Base-by-base conservation (phyloP, 2,888 invertebrate species). In the Stenodema calcarata region DNA sequence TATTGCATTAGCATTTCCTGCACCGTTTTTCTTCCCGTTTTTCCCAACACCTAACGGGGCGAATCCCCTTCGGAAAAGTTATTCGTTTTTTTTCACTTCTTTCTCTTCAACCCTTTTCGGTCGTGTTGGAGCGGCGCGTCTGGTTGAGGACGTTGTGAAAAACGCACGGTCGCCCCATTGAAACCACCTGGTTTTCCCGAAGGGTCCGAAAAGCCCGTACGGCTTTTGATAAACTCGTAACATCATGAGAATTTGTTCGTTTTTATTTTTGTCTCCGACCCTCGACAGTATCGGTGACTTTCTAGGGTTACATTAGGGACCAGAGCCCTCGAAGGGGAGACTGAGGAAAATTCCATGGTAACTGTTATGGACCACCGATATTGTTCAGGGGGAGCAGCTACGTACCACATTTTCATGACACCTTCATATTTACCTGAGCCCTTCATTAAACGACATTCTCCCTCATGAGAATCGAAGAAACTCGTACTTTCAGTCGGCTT, bases 1-100 rank as follows among this genome's bases (percentile, higher is more conserved):
- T 78, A 78, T 78, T 78, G 78, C 78, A 78, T 78, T 78, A 78
- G 78, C 78, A 78, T 78, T 78, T 78, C 78, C 44, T 16, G 44
- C 47, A n/a, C 76, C 41, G 42, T n/a, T 44, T 78, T 44, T 42
- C 23, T 27, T 14, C 1, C 27, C 18, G 11, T 4, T 23, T 23
- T 44, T 18, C 27, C 78, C 78, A 7, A 42, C 44, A 44, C 78
- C 23, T 35, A 76, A 9, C 70, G 14, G n/a, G n/a, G 16, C 16
- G 50, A n/a, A 35, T 35, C n/a, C 50, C 50, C n/a, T 16, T n/a
- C 16, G n/a, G 14, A 44, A 44, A 78, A 78, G 78, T 78, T 42
- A 78, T 78, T 78, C 27, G 7, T 23, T 23, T 18, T 12, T 42
- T 76, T 76, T 42, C 18, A n/a, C 41, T 42, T 75, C 75, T 12